phyloP scores from a whole-genome alignment of 2,888 invertebrate species.

The Chymomyza caudatula region DNA sequence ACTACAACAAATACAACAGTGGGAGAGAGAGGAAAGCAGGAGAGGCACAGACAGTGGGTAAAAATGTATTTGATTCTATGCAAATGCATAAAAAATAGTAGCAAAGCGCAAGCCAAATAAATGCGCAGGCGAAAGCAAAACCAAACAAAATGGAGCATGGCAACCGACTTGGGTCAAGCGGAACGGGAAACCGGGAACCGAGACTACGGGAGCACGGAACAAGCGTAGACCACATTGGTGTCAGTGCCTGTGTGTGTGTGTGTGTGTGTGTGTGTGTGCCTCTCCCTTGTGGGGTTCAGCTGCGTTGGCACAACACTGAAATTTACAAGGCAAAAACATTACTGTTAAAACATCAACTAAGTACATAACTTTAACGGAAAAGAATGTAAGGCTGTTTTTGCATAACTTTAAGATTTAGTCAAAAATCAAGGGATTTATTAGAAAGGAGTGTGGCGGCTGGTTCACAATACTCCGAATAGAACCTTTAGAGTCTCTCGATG shows the following conservation, averaged over 20 bases:
- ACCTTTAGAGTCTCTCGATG: too few relatives aligned
- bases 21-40: neutral
- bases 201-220: neutral
- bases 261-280: neutral
- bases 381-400: neutral
- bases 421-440: too few relatives aligned
- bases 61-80: constrained; percentile 61
- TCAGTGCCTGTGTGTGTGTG: neutral
- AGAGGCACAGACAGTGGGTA: constrained; percentile 30
- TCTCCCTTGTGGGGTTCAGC: neutral
- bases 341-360: neutral
- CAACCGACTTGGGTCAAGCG: neutral
- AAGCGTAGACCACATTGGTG: neutral
- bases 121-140: constrained; percentile 6
- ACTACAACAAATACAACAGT: constrained; percentile 16
- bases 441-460: too few relatives aligned
- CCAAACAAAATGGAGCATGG: neutral
- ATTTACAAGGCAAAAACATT: neutral
- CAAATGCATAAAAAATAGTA: constrained; percentile 58
- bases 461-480: too few relatives aligned
- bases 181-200: neutral
- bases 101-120: constrained; percentile 11
- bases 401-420: neutral
- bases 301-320: neutral
- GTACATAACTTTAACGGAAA: neutral